Evolutionary conservation across 2,797 vertebrate genomes (phyloP).

Genomic region (Crocidura indochinensis): DNA sequence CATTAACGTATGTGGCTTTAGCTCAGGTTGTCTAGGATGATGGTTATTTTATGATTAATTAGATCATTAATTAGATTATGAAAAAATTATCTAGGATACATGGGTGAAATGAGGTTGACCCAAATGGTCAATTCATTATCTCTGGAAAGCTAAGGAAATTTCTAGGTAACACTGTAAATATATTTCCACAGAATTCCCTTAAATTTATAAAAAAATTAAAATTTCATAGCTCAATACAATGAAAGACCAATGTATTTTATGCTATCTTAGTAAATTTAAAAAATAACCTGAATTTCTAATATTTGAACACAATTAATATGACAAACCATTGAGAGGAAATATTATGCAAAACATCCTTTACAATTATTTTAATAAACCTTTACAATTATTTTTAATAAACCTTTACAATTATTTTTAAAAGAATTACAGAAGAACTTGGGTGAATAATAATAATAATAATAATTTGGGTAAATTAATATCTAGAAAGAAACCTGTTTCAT

Average conservation of each 20-base stretch:
- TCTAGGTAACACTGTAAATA: conserved; percentile 83
- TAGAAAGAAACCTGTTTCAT: conserved; percentile 53
- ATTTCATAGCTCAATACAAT: conserved; percentile 61
- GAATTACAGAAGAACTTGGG: not conserved
- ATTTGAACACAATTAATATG: conserved; percentile 35
- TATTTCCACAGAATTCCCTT: conserved; percentile 71
- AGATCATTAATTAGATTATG: conserved; percentile 79
- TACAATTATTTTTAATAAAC: not conserved
- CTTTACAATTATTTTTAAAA: not conserved
- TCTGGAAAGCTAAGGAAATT: conserved; percentile 72
- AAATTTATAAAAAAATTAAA: conserved; percentile 72
- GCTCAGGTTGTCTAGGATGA: conserved; percentile 62
- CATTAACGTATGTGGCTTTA: conserved; percentile 50
- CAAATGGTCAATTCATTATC: conserved; percentile 81
- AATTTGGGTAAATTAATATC: conserved; percentile 40
- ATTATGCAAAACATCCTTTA: conserved; percentile 46
- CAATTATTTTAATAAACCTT: conserved; percentile 38
- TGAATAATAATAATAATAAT: too few relatives aligned
- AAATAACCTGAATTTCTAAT: conserved; percentile 20
- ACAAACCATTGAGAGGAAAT: conserved; percentile 46
- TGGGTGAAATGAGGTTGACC: conserved; percentile 78
- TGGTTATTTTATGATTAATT: conserved; percentile 73
- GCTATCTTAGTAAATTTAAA: conserved; percentile 61
- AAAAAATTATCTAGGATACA: conserved; percentile 76
- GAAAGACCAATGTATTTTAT: conserved; percentile 62